Conservation (phyloP, 2,888 invertebrate species). For the Heteromurus nitidus region DNA sequence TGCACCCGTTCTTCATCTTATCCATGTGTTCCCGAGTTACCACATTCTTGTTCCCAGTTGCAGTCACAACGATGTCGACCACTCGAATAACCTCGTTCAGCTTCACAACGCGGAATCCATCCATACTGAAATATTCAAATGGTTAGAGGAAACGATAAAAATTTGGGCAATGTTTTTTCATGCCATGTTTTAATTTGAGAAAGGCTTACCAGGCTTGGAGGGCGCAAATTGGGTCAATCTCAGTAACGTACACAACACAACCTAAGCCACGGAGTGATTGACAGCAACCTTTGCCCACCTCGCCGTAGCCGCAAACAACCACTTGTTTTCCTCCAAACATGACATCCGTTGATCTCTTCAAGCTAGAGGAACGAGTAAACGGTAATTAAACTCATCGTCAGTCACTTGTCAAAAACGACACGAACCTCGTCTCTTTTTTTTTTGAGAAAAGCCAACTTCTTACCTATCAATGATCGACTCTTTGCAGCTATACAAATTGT, state of each 20-base stretch:
- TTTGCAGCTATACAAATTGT: conserved; percentile 96
- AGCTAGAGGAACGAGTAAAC: conserved; percentile 77
- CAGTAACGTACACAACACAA: conserved; percentile 93
- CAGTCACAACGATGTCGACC: conserved; percentile 97
- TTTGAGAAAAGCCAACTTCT: no score
- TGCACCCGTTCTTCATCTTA: conserved; percentile 95
- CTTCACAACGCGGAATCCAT: conserved; percentile 96
- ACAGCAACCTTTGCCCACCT: conserved; percentile 97
- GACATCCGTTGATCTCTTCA: conserved; percentile 93
- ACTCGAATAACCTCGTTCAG: conserved; percentile 93
- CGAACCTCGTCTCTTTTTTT: neutral
- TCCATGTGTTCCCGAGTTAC: conserved; percentile 97
- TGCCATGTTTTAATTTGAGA: neutral
- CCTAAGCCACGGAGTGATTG: conserved; percentile 96
- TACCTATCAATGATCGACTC: conserved; percentile 91
- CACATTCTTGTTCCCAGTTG: conserved; percentile 97
- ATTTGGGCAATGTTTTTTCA: neutral
- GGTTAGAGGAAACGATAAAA: neutral
- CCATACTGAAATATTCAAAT: conserved; percentile 83
- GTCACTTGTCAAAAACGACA: no score
- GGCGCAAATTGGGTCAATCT: conserved; percentile 98
- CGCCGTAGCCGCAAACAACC: conserved; percentile 96
- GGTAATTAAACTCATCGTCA: no score
- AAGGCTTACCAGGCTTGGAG: conserved; percentile 88
- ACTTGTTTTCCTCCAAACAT: conserved; percentile 99